Percentiles rank a stretch among this genome's conserved stretches.
These are phyloP conservation scores for Matsumurasca onukii DNA, from an alignment of 1,140 invertebrate species.

Conservation along the genomic window DNA sequence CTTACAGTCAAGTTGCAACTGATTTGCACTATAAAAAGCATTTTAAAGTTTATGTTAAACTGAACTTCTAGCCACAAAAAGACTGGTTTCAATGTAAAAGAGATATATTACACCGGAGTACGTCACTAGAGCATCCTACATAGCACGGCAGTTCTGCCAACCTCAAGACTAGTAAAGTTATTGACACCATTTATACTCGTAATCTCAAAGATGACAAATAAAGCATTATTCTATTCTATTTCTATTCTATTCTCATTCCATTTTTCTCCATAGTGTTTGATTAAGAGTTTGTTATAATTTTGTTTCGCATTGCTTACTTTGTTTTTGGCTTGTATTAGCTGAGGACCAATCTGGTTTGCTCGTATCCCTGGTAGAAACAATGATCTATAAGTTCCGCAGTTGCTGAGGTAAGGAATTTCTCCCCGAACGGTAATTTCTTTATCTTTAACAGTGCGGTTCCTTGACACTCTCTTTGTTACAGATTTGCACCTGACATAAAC, in stretches of 20 bases:
- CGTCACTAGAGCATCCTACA: too few relatives aligned
- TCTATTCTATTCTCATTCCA: neutral
- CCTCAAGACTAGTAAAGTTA: too few relatives aligned
- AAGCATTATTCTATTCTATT: too few relatives aligned
- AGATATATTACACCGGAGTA: too few relatives aligned
- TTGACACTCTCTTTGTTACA: neutral
- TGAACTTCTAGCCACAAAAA: too few relatives aligned
- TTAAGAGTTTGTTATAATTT: conserved; percentile 3
- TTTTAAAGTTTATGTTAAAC: too few relatives aligned
- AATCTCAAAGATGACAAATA: too few relatives aligned
- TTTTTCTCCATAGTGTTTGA: conserved; percentile 15
- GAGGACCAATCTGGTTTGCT: neutral
- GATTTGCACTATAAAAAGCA: too few relatives aligned
- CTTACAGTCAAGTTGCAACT: too few relatives aligned
- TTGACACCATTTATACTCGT: too few relatives aligned
- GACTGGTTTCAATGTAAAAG: too few relatives aligned
- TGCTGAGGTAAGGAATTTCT: conserved; percentile 9
- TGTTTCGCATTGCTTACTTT: neutral
- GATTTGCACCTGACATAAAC: neutral
- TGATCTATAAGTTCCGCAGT: neutral
- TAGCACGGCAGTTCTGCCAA: too few relatives aligned
- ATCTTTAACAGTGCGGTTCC: neutral
- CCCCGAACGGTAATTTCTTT: neutral
- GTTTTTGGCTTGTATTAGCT: neutral
- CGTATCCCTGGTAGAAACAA: neutral